Evolutionary conservation across 2,113 vertebrate genomes (phyloP), one percentile per base, ranked within the genome.

Genomic region (Notothenia coriiceps): DNA sequence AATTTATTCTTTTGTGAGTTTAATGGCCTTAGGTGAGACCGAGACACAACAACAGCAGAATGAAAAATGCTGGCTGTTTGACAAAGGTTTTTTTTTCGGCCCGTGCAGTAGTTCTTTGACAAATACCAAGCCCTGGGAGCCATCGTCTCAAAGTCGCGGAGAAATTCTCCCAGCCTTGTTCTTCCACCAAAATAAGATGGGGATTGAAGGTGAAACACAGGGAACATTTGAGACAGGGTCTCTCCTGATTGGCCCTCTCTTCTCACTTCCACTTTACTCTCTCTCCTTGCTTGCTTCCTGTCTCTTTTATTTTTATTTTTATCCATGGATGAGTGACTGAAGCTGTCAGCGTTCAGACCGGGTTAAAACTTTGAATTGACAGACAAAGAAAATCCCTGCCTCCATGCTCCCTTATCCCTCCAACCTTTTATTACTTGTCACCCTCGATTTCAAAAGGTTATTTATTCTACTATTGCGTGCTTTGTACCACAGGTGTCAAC

Each of bases 1-100:
- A 93, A 92, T 94, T 94, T 92, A 93, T 94, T 93, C 81, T 91
- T 94, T 91, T 93, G 92, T 91, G 93, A 91, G 91, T 94, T 94
- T 91, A 91, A 93, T 92, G 89, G 92, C 92, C 90, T 93, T 88
- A 90, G 93, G 92, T 92, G 90, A 89, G 91, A 92, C 74, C 55
- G 61, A 91, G 91, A 87, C 83, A 80, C 89, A 92, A 89, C 91
- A 92, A 85, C 89, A 84, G 85, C 83, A 56, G 79, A 89, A 86
- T 90, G 81, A 91, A 88, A 90, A 93, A 92, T 83, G 69, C 79
- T 80, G 86, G 87, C 89, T 90, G 90, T 75, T 70, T 85, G 82
- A 86, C 79, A 85, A 82, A 85, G 52, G 67, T 60, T 81, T 85
- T 85, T 84, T 85, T 84, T 89, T 71, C 62, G 43, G 79, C 84